These are phyloP conservation scores for Periparus ater DNA, from an alignment of 2,797 vertebrate species.

Conservation along the genomic window DNA sequence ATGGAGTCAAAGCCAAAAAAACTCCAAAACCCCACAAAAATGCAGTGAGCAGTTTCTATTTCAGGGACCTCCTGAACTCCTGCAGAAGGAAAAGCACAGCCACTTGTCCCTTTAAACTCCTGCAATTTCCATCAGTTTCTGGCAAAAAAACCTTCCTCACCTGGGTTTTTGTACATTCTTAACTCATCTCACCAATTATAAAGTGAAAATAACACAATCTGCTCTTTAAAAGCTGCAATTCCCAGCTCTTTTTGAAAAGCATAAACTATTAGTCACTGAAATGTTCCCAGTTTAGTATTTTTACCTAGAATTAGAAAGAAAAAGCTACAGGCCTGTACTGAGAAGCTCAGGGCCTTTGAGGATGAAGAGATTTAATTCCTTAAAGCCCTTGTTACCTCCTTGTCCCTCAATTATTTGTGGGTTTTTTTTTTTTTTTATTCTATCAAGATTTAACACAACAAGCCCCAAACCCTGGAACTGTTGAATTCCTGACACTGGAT, in stretches of 20 bases:
- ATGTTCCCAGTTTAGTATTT: not conserved
- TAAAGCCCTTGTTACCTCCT: not conserved
- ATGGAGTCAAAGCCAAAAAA: not conserved
- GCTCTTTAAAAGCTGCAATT: not conserved
- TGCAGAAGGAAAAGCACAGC: not conserved
- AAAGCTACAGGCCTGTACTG: not conserved
- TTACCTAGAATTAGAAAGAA: not conserved
- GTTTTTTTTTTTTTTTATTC: not conserved
- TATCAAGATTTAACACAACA: not conserved
- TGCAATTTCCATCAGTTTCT: not conserved
- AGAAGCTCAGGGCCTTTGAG: not conserved
- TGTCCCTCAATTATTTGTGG: not conserved
- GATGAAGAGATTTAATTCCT: not conserved
- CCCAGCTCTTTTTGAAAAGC: not conserved
- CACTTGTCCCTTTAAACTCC: not conserved
- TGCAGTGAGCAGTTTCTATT: not conserved
- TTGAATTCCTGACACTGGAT: constrained; percentile 1
- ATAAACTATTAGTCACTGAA: not conserved
- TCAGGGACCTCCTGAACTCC: not conserved
- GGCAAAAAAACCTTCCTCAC: not conserved
- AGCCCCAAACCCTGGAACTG: not conserved
- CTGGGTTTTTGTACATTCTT: not conserved
- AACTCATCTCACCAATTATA: not conserved
- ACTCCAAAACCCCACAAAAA: not conserved
- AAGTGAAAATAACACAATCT: not conserved